These are phyloP conservation scores for Raphicerus campestris DNA, from an alignment of 2,113 vertebrate genomes.

Conservation along the genomic window DNA sequence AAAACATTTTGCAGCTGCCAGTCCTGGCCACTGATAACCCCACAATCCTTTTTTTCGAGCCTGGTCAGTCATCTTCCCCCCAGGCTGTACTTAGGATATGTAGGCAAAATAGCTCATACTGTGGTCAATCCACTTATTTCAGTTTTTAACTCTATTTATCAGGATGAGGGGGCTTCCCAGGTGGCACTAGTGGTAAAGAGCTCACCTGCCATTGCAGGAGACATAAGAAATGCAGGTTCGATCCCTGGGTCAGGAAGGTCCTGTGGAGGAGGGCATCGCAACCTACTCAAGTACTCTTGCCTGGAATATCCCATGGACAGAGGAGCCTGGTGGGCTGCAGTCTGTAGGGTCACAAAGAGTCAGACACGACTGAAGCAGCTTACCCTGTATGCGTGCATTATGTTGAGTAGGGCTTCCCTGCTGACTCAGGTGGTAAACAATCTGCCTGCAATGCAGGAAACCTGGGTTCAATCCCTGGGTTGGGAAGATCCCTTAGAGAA, in stretches of 20 bases:
- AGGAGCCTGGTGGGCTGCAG: not conserved
- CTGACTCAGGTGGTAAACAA: not conserved
- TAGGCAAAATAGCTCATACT: not conserved
- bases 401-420: not conserved
- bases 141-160: not conserved
- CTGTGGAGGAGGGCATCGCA: fast-evolving
- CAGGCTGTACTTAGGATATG: not conserved
- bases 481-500: not conserved
- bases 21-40: no score
- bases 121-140: no score
- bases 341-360: not conserved
- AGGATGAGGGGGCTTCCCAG: not conserved
- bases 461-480: not conserved
- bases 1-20: not conserved
- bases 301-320: not conserved
- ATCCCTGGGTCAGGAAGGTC: not conserved
- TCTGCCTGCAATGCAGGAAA: not conserved
- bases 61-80: fast-evolving
- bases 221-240: fast-evolving
- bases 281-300: not conserved
- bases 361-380: not conserved
- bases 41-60: not conserved
- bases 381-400: fast-evolving
- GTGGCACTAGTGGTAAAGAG: not conserved
- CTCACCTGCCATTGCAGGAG: not conserved